Conservation (phyloP, 2,113 vertebrate species). For the Ammospiza caudacuta region DNA sequence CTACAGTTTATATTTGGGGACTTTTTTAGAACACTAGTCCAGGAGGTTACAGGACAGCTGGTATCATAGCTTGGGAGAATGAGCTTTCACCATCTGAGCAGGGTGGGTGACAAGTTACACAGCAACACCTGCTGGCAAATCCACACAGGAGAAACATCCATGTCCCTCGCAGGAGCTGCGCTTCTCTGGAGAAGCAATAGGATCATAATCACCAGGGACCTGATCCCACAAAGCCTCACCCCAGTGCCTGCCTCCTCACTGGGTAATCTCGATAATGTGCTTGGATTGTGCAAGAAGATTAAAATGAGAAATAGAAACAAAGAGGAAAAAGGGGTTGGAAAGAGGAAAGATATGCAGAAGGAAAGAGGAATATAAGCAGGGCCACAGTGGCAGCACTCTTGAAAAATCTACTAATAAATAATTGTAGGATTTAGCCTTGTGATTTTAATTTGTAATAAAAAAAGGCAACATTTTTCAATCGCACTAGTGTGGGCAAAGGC, state of each 20-base stretch:
- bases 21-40: not conserved
- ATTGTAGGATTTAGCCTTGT: not conserved
- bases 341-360: not conserved
- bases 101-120: conserved; percentile 38
- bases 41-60: not conserved
- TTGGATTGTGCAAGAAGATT: not conserved
- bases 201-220: not conserved
- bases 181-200: not conserved
- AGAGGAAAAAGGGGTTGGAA: not conserved
- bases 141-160: not conserved
- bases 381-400: not conserved
- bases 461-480: not conserved
- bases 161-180: not conserved
- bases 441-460: not conserved
- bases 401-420: not conserved
- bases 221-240: not conserved
- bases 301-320: conserved; percentile 17
- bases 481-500: not conserved
- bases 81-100: not conserved
- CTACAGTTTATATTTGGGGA: not conserved
- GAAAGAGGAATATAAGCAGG: not conserved
- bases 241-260: not conserved
- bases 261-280: not conserved
- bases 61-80: not conserved
- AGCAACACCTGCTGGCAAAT: conserved; percentile 60